phyloP scores from a whole-genome alignment of 2,113 vertebrate species.

The Laticauda laticaudata region DNA sequence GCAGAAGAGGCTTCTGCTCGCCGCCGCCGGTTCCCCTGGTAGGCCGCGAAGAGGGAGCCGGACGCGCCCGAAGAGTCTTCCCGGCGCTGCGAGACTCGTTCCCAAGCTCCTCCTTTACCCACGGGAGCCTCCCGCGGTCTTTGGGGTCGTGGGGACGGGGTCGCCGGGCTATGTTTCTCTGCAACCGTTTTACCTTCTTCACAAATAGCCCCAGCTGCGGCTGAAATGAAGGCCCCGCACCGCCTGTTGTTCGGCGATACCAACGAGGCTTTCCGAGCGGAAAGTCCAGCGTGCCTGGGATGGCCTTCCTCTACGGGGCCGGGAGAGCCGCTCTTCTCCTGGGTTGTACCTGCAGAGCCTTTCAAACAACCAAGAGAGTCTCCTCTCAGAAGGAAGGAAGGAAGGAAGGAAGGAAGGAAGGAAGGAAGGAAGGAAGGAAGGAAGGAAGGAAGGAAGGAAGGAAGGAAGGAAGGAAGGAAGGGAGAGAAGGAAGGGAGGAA shows the following conservation, averaged over 20 bases:
- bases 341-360: background rate
- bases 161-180: background rate
- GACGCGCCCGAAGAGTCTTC: background rate
- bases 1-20: background rate
- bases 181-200: background rate
- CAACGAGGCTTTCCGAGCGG: background rate
- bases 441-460: too few relatives aligned
- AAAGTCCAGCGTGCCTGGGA: background rate
- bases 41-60: background rate
- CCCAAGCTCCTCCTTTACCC: background rate
- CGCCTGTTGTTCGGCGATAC: background rate
- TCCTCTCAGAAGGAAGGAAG: background rate
- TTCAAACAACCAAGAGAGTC: background rate
- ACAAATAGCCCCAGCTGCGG: background rate
- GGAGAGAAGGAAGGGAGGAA: too few relatives aligned
- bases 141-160: background rate
- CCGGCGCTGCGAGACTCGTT: background rate
- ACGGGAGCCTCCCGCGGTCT: background rate
- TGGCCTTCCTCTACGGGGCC: background rate
- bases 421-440: too few relatives aligned
- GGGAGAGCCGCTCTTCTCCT: background rate
- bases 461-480: too few relatives aligned
- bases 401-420: too few relatives aligned
- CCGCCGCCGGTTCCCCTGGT: background rate
- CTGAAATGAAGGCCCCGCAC: background rate